A percentile compares a stretch with the other conserved stretches of the same genome.
These are phyloP conservation scores for Hedya salicella DNA, from an alignment of 2,888 invertebrate genomes.

Conservation along the genomic window DNA sequence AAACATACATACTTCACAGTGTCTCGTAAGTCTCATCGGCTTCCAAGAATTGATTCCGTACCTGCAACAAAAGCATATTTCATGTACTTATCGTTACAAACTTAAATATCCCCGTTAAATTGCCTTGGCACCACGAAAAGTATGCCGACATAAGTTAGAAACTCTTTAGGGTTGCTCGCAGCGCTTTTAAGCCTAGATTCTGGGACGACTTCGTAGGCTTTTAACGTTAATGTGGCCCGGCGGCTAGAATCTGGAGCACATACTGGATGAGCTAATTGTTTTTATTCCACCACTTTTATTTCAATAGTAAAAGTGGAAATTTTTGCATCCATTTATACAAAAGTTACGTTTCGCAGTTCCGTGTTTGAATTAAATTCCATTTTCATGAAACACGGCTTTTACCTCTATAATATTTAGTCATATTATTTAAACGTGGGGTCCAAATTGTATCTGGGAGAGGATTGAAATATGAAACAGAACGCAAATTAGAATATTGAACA, in stretches of 20 bases:
- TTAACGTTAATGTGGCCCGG: slow-evolving; percentile 38
- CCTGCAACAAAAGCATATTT: slow-evolving; percentile 34
- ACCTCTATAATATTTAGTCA: too few relatives aligned
- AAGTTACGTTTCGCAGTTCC: background rate
- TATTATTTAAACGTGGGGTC: background rate
- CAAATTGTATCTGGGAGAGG: background rate
- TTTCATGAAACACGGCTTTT: background rate
- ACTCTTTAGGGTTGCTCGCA: slow-evolving; percentile 30
- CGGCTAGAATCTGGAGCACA: slow-evolving; percentile 32
- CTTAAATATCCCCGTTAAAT: slow-evolving; percentile 9
- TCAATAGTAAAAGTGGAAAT: background rate
- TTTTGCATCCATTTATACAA: background rate
- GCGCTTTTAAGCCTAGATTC: slow-evolving; percentile 37
- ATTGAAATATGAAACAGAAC: background rate
- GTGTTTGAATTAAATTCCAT: background rate
- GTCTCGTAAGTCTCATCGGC: background rate
- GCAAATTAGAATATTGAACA: background rate
- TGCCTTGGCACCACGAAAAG: slow-evolving; percentile 26
- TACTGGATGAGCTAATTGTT: slow-evolving; percentile 20
- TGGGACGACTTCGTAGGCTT: slow-evolving; percentile 35
- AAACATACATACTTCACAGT: background rate
- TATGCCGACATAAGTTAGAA: slow-evolving; percentile 34
- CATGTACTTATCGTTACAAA: background rate
- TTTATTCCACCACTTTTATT: slow-evolving; percentile 1
- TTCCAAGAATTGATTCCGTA: slow-evolving; percentile 1